A percentile compares a stretch with the other conserved stretches of the same genome.
phyloP scores from a whole-genome alignment of 2,113 vertebrate genomes.

The Sciurus niger region DNA sequence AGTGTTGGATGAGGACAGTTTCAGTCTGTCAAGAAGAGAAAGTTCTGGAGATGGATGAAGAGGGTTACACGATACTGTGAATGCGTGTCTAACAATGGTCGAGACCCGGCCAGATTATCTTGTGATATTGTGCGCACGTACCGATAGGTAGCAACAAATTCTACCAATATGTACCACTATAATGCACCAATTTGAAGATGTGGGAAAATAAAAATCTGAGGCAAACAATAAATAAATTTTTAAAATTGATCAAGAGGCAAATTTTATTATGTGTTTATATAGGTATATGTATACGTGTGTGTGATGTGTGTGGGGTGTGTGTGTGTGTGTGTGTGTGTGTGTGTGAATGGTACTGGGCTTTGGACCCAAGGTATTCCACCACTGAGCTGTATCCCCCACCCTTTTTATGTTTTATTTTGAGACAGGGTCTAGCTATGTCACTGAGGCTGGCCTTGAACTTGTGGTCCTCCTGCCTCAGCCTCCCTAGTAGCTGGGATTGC shows the following conservation, averaged over 20 bases:
- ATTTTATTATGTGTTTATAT: neutral
- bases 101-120: neutral
- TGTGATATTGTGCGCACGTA: too few relatives aligned
- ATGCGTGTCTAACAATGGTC: neutral
- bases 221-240: too few relatives aligned
- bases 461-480: neutral
- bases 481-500: neutral
- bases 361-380: neutral
- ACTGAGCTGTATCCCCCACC: too few relatives aligned
- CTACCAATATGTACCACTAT: too few relatives aligned
- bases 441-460: neutral
- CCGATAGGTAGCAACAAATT: too few relatives aligned
- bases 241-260: neutral
- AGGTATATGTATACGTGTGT: neutral
- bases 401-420: neutral
- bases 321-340: neutral
- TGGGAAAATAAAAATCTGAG: too few relatives aligned
- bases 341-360: neutral
- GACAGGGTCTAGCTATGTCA: neutral
- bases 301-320: neutral
- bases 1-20: neutral
- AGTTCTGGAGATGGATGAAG: neutral
- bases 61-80: neutral
- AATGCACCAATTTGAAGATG: too few relatives aligned
- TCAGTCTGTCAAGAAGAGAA: neutral